A percentile compares a stretch with the other conserved stretches of the same genome.
phyloP scores from a whole-genome alignment of 1,140 invertebrate species.

The Melitaea cinxia region DNA sequence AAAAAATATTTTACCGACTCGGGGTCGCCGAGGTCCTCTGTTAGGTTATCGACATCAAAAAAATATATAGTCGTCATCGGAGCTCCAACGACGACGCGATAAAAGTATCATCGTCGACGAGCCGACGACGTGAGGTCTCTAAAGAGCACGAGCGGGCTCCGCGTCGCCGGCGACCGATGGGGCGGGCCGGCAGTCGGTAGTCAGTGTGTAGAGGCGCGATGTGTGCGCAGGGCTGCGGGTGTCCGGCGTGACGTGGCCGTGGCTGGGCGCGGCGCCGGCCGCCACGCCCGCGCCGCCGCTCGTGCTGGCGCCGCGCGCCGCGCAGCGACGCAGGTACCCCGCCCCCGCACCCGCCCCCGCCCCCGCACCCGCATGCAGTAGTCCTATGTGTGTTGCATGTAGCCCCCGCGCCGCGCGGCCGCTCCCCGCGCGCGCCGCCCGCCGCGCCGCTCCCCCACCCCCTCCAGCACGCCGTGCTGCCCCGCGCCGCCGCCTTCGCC shows the following conservation, averaged over 20 bases:
- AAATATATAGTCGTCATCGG: too few relatives aligned
- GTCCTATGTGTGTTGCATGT: slow-evolving; percentile 54
- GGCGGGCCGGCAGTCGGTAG: slow-evolving; percentile 9
- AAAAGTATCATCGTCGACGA: background rate
- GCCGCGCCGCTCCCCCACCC: slow-evolving; percentile 78
- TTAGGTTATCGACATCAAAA: too few relatives aligned
- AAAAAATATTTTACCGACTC: too few relatives aligned
- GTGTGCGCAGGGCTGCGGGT: slow-evolving; percentile 83
- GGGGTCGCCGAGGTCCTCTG: too few relatives aligned
- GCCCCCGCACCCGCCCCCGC: slow-evolving; percentile 68
- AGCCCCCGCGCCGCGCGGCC: slow-evolving; percentile 47
- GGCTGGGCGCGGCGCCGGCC: slow-evolving; percentile 81
- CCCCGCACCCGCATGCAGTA: slow-evolving; percentile 78
- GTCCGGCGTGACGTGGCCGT: slow-evolving; percentile 82
- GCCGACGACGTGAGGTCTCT: background rate
- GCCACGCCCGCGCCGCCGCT: slow-evolving; percentile 80
- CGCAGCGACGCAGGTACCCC: slow-evolving; percentile 82
- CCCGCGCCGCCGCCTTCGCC: slow-evolving; percentile 67
- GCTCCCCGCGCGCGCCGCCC: slow-evolving; percentile 43
- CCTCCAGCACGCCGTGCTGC: slow-evolving; percentile 82
- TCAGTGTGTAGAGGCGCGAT: slow-evolving; percentile 64
- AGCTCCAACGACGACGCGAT: background rate
- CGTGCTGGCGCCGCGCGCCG: slow-evolving; percentile 79
- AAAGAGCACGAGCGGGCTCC: background rate
- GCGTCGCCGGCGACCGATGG: background rate